Evolutionary conservation across 2,113 vertebrate genomes (phyloP).

Genomic region (Coturnix japonica): DNA sequence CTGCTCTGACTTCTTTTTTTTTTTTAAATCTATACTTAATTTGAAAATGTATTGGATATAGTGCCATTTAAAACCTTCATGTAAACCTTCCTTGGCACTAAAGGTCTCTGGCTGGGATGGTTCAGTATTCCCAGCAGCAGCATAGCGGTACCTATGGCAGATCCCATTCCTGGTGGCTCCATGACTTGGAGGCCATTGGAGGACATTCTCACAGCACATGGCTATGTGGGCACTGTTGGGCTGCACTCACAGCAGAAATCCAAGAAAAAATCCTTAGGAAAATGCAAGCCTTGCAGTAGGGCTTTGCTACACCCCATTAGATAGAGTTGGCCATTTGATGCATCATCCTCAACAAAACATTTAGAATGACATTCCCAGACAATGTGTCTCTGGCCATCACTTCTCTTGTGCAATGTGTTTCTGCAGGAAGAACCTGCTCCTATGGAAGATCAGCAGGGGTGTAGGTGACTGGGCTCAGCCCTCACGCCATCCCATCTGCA

Average conservation of each 20-base stretch:
- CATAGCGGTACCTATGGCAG: accelerated
- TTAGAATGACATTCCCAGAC: not conserved
- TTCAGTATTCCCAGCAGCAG: not conserved
- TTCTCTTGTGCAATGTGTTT: accelerated
- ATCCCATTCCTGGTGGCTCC: not conserved
- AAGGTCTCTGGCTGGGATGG: not conserved
- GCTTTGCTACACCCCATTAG: accelerated
- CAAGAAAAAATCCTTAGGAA: not conserved
- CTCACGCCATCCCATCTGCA: not conserved
- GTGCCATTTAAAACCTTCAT: not conserved
- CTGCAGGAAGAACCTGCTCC: not conserved
- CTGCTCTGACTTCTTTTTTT: not conserved
- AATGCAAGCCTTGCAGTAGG: not conserved
- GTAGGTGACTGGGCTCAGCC: not conserved
- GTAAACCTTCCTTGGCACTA: not conserved
- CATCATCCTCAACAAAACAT: not conserved
- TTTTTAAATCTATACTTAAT: not conserved
- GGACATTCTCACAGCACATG: not conserved
- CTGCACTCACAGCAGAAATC: not conserved
- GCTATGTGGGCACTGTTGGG: not conserved
- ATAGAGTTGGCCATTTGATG: not conserved
- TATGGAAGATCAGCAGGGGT: not conserved
- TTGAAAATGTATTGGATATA: not conserved
- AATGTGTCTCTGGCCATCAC: accelerated
- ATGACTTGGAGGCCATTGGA: not conserved